Evolutionary conservation across 2,113 vertebrate genomes (phyloP).

Genomic region (Alethe diademata): DNA sequence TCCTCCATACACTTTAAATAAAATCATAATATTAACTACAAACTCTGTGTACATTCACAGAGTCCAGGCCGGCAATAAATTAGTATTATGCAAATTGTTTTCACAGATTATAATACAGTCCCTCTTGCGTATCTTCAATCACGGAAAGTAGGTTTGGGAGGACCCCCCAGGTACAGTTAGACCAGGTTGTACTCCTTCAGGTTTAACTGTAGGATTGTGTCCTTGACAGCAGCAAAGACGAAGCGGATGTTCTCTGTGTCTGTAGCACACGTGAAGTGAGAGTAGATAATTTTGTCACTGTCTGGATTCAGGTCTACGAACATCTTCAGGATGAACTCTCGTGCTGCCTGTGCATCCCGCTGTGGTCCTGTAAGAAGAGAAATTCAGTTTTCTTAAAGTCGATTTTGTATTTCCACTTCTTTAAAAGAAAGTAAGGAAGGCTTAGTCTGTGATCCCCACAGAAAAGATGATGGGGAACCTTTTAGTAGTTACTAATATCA

Average conservation of each 20-base stretch:
- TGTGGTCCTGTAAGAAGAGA: slow-evolving; percentile 81
- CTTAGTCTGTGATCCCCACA: background rate
- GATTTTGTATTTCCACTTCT: background rate
- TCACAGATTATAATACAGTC: slow-evolving; percentile 83
- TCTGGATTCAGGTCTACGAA: slow-evolving; percentile 97
- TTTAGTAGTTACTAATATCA: background rate
- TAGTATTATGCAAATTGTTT: slow-evolving; percentile 86
- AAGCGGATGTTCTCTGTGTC: slow-evolving; percentile 96
- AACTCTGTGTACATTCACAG: slow-evolving; percentile 76
- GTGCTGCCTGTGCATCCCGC: slow-evolving; percentile 88
- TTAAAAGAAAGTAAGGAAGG: background rate
- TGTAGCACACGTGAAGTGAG: slow-evolving; percentile 96
- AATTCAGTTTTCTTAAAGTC: background rate
- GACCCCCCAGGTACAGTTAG: slow-evolving; percentile 66
- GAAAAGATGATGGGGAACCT: background rate
- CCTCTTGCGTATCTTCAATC: slow-evolving; percentile 71
- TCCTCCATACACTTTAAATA: slow-evolving; percentile 84
- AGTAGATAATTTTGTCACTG: slow-evolving; percentile 96
- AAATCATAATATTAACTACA: slow-evolving; percentile 87
- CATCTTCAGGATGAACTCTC: slow-evolving; percentile 97
- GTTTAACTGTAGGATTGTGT: slow-evolving; percentile 94
- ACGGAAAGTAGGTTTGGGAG: slow-evolving; percentile 41
- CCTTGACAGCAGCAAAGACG: slow-evolving; percentile 95
- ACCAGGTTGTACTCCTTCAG: slow-evolving; percentile 97
- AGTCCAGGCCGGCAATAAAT: slow-evolving; percentile 91